A percentile compares a stretch with the other conserved stretches of the same genome.
Evolutionary conservation across 37 sponge, comb jelly and placozoan species (phyloP).

Genomic region (Crambe crambe): DNA sequence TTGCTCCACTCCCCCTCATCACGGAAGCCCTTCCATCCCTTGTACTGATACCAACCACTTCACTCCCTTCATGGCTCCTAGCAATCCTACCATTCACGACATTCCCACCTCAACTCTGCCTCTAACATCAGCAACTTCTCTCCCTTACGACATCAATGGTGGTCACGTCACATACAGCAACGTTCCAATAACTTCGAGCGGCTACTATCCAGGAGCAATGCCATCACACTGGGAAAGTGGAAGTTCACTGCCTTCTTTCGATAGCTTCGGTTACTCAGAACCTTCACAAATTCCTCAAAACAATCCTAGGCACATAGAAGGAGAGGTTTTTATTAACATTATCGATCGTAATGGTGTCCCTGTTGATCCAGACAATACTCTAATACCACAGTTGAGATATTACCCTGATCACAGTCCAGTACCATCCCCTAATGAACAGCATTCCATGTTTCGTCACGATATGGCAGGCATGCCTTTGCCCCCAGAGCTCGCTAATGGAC

Average conservation of each 20-base stretch:
- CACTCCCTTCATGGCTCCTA: not conserved
- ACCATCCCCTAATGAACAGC: not conserved
- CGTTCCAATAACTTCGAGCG: not conserved
- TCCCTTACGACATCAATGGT: not conserved
- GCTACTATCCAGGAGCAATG: not conserved
- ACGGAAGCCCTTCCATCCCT: constrained; percentile 10
- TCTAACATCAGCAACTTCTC: not conserved
- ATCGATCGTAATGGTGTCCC: not conserved
- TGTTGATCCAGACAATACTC: not conserved
- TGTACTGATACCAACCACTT: not conserved
- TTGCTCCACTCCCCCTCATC: not conserved
- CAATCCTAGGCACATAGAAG: not conserved
- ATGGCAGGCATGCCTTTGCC: not conserved
- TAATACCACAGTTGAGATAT: not conserved
- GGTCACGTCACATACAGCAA: not conserved
- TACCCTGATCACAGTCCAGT: constrained; percentile 9
- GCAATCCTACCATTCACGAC: too few species aligned
- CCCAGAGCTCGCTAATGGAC: not conserved
- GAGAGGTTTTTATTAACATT: constrained; percentile 14
- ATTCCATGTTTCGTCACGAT: not conserved
- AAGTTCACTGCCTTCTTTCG: not conserved
- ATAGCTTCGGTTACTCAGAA: not conserved
- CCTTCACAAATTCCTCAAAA: not conserved
- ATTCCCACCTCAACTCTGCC: not conserved
- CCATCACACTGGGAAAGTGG: not conserved